Percentiles rank a stretch among this genome's conserved stretches.
Conservation (phyloP, 1,140 invertebrate genomes). For the Heliconius hewitsoni region DNA sequence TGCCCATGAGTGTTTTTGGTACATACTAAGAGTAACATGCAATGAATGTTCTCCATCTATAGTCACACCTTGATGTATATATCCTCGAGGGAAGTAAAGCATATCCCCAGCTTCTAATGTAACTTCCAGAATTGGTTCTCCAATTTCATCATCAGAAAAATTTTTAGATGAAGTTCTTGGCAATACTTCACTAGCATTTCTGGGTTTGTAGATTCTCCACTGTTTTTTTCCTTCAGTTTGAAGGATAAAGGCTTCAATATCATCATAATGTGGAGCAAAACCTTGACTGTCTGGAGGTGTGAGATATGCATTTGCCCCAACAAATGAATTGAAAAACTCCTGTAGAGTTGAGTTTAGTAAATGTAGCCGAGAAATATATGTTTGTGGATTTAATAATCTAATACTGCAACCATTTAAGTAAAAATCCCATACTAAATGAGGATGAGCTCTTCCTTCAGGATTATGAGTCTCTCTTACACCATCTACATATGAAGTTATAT, state of each 20-base stretch:
- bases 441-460: conserved; percentile 87
- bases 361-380: conserved; percentile 87
- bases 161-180: conserved; percentile 92
- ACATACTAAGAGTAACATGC: conserved; percentile 95
- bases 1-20: conserved; percentile 94
- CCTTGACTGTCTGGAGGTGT: conserved; percentile 98
- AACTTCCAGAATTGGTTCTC: conserved; percentile 90
- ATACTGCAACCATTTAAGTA: conserved; percentile 95
- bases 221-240: conserved; percentile 97
- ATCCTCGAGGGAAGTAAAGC: conserved; percentile 95
- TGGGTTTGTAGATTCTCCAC: conserved; percentile 95
- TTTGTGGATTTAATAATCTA: conserved; percentile 95
- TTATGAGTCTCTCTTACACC: conserved; percentile 92
- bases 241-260: conserved; percentile 98
- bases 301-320: conserved; percentile 96
- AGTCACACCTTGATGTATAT: conserved; percentile 94
- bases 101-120: conserved; percentile 93
- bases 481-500: conserved; percentile 93
- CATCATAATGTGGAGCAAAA: conserved; percentile 99
- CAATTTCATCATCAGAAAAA: conserved; percentile 89
- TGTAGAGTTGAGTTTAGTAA: conserved; percentile 89
- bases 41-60: conserved; percentile 90
- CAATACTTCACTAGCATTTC: conserved; percentile 85
- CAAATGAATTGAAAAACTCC: conserved; percentile 96
- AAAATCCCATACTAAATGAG: conserved; percentile 94